Evolutionary conservation across 1,140 invertebrate species (phyloP), one percentile per base, ranked within the genome.

Genomic region (Oncopeltus fasciatus): DNA sequence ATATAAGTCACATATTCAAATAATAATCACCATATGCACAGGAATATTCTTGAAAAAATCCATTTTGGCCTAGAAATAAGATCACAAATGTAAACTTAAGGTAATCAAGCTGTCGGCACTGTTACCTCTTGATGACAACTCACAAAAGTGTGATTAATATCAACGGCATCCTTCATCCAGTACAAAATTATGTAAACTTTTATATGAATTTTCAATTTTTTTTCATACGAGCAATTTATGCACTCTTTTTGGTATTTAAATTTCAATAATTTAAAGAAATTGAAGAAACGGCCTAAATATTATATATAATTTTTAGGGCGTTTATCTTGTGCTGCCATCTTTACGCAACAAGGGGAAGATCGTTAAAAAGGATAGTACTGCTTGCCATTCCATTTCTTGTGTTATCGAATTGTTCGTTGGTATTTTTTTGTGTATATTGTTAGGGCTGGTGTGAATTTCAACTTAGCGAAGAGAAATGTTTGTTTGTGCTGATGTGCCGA

Each of bases 31-130:
- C 62, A 63, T 63, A 16, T 63, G 62, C 18, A 53, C 33, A 5
- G 62, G 62, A 49, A 63, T 49, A 29, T 56, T 27, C 27, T 59
- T 63, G 18, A 63, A 31, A 31, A 57, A 63, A 63, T 63, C 62
- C 62, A 63, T 63, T 20, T 16, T 11, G n/a, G n/a, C n/a, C n/a
- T n/a, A n/a, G n/a, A n/a, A n/a, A n/a, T n/a, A n/a, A n/a, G n/a
- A n/a, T n/a, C n/a, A n/a, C n/a, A n/a, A n/a, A n/a, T n/a, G n/a
- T n/a, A n/a, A n/a, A n/a, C n/a, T n/a, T n/a, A n/a, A n/a, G n/a
- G n/a, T n/a, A n/a, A n/a, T n/a, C n/a, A n/a, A n/a, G n/a, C n/a
- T n/a, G n/a, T n/a, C n/a, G n/a, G n/a, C n/a, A n/a, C n/a, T n/a
- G n/a, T n/a, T n/a, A n/a, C n/a, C n/a, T n/a, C n/a, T n/a, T n/a